Base-by-base conservation (phyloP, 1,140 invertebrate genomes). In the Uloborus diversus region DNA sequence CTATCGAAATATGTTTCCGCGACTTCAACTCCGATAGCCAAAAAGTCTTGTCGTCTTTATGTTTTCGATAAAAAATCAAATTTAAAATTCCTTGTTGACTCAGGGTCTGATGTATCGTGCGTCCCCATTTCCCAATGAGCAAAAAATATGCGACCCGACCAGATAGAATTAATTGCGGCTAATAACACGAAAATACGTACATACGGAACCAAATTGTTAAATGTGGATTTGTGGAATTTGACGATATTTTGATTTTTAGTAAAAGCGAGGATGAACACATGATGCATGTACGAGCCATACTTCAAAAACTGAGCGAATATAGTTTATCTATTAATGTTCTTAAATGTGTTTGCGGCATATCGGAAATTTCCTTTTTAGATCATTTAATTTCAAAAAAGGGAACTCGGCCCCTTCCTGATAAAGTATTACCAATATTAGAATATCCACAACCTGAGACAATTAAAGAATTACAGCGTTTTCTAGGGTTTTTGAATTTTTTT, bases 21-120 rank as follows among this genome's bases (percentile, higher is more conserved):
- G 2, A 4, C 32, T 20, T 25, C 14, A 27, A 27, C 3, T 1
- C 17, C 37, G 28, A 28, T n/a, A 32, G 23, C 20, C 64, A 9
- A 5, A 20, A 4, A 47, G 1, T 56, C 51, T 23, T 23, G 51
- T 56, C 66, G 65, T 32, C 37, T 5, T 81, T 88, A 53, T 37
- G 42, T 81, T 51, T 47, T 25, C 9, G 79, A 81, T 49, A 69
- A 75, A 11, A 51, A 20, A 20, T 25, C 35, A 3, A 33, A 49
- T 30, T 35, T 30, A 33, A 61, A 70, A 17, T 81, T 61, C 42
- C 35, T 81, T 11, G 30, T 82, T 7, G 69, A 82, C 35, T 57
- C 79, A 17, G 68, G 80, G 4, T 33, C 66, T 5, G 80, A 76
- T 35, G 56, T 76, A 0, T 66, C 23, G 4, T 30, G 1, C 27